A percentile compares a stretch with the other conserved stretches of the same genome.
Evolutionary conservation across 2,797 vertebrate species (phyloP).

Genomic region (Pipistrellus pipistrellus): DNA sequence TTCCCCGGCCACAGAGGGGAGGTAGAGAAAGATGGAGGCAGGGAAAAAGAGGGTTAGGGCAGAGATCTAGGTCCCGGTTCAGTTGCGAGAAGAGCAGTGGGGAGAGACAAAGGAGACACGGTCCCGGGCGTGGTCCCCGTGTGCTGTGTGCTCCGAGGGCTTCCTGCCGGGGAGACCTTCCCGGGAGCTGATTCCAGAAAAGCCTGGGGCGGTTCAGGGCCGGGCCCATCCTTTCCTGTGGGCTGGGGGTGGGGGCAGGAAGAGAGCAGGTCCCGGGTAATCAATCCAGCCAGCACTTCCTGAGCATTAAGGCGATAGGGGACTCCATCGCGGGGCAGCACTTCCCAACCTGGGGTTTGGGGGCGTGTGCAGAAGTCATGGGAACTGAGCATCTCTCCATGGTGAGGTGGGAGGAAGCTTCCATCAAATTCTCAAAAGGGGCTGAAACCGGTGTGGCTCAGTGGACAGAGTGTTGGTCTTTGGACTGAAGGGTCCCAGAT

Average conservation of each 20-base stretch:
- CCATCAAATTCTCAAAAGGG: neutral
- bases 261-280: too few species aligned
- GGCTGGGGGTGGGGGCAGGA: too few species aligned
- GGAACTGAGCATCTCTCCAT: too few species aligned
- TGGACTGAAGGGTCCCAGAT: too few species aligned
- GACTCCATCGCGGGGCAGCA: neutral
- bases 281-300: neutral
- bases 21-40: neutral
- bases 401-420: neutral
- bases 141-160: neutral
- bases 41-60: too few species aligned
- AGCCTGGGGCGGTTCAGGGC: too few species aligned
- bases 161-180: neutral
- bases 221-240: too few species aligned
- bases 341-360: neutral
- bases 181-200: neutral
- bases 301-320: neutral
- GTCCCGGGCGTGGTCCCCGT: neutral
- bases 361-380: accelerated
- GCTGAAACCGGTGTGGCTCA: too few species aligned
- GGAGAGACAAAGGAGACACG: neutral
- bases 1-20: neutral
- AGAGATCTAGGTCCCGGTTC: too few species aligned
- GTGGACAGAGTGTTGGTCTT: too few species aligned
- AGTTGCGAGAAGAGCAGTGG: neutral